Conservation (phyloP, 2,113 vertebrate species). For the Chiloscyllium plagiosum region DNA sequence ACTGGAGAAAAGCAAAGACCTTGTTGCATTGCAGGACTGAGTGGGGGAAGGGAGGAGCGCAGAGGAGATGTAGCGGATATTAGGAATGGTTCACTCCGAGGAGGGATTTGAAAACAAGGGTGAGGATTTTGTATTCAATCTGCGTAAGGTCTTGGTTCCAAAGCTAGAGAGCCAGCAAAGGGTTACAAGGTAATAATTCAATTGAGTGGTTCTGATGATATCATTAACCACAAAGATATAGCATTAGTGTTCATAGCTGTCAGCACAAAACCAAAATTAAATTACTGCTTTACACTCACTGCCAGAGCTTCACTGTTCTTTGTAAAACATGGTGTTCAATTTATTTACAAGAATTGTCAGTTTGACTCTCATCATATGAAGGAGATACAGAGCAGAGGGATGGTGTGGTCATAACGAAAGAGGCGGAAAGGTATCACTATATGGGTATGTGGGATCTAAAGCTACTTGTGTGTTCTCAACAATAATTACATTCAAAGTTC, state of each 20-base stretch:
- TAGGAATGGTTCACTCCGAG: neutral
- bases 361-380: neutral
- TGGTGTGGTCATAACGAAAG: neutral
- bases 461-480: neutral
- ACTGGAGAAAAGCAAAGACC: neutral
- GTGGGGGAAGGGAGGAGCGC: too few relatives aligned
- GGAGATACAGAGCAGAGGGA: neutral
- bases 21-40: neutral
- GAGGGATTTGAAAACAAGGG: neutral
- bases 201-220: neutral
- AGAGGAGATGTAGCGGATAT: neutral
- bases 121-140: neutral
- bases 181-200: slow-evolving; percentile 32
- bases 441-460: neutral
- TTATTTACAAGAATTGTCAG: slow-evolving; percentile 6
- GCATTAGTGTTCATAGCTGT: neutral
- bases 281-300: neutral
- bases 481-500: neutral
- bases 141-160: neutral
- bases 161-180: neutral
- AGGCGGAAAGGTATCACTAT: neutral
- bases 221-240: neutral
- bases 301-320: neutral
- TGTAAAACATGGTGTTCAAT: neutral
- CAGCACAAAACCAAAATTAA: slow-evolving; percentile 14